These are phyloP conservation scores for Erpornis zantholeuca DNA, from an alignment of 2,113 vertebrate species.

Conservation along the genomic window DNA sequence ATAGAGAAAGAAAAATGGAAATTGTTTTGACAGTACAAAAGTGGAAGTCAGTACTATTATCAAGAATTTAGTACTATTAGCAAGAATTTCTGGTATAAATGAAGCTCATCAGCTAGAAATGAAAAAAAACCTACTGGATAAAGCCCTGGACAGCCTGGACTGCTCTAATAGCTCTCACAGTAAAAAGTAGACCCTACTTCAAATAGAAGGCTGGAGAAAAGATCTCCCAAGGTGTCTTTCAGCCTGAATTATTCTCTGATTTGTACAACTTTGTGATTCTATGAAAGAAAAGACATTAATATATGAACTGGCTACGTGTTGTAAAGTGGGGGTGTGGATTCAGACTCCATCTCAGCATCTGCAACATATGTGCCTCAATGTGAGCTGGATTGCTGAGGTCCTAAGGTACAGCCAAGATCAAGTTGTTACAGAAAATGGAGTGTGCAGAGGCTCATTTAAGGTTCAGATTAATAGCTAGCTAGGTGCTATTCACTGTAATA, in stretches of 20 bases:
- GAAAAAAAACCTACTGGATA: neutral
- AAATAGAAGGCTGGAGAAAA: neutral
- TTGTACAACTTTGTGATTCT: neutral
- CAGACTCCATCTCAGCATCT: neutral
- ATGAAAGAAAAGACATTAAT: neutral
- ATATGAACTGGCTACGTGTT: neutral
- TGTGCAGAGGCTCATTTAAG: neutral
- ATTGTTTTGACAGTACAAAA: neutral
- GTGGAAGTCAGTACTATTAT: neutral
- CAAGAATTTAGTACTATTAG: neutral
- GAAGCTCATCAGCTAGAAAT: neutral
- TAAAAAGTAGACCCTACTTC: neutral
- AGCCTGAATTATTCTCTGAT: neutral
- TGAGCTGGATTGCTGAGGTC: neutral
- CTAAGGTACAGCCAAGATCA: neutral
- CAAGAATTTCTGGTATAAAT: neutral
- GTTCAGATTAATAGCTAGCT: neutral
- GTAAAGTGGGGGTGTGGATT: neutral
- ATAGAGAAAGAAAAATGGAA: neutral
- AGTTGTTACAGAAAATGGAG: neutral
- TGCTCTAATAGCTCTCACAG: neutral
- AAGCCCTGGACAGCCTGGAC: neutral
- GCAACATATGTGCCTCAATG: fast-evolving
- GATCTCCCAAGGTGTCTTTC: neutral
- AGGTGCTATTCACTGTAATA: neutral